Evolutionary conservation across 2,888 invertebrate genomes (phyloP).

Genomic region (Sympetrum striolatum): DNA sequence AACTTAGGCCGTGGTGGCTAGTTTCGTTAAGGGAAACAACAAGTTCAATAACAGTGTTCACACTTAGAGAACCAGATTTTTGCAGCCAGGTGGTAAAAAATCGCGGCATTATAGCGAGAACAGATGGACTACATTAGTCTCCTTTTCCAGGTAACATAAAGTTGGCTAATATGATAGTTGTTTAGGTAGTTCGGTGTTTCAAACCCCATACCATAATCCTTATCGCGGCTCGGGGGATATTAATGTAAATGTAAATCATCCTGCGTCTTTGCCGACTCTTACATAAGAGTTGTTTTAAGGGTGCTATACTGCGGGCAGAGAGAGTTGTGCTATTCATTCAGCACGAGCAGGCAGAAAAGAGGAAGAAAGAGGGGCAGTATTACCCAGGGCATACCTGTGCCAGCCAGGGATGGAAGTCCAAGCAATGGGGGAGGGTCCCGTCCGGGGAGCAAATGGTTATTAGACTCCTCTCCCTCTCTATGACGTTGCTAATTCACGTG

Average conservation of each 20-base stretch:
- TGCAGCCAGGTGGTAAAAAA: too few relatives aligned
- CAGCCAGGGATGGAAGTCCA: background rate
- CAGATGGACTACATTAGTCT: too few relatives aligned
- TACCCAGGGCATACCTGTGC: background rate
- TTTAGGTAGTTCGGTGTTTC: too few relatives aligned
- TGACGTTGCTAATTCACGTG: background rate
- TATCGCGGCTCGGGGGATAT: too few relatives aligned
- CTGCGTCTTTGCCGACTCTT: background rate
- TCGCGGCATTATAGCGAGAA: too few relatives aligned
- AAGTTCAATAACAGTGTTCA: too few relatives aligned
- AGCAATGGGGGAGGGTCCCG: background rate
- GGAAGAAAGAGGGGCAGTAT: background rate
- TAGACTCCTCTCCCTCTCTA: background rate
- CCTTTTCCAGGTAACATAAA: too few relatives aligned
- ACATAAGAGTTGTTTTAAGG: background rate
- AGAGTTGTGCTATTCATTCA: conserved; percentile 11
- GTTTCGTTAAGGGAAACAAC: too few relatives aligned
- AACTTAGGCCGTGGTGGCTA: too few relatives aligned
- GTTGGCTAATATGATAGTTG: too few relatives aligned
- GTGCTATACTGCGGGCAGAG: background rate
- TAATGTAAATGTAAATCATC: background rate
- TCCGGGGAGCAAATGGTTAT: background rate
- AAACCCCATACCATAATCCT: too few relatives aligned
- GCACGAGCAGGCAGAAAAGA: background rate
- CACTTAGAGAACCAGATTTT: too few relatives aligned